These are phyloP conservation scores for Plecotus auritus DNA, from an alignment of 2,113 vertebrate species.

Conservation along the genomic window DNA sequence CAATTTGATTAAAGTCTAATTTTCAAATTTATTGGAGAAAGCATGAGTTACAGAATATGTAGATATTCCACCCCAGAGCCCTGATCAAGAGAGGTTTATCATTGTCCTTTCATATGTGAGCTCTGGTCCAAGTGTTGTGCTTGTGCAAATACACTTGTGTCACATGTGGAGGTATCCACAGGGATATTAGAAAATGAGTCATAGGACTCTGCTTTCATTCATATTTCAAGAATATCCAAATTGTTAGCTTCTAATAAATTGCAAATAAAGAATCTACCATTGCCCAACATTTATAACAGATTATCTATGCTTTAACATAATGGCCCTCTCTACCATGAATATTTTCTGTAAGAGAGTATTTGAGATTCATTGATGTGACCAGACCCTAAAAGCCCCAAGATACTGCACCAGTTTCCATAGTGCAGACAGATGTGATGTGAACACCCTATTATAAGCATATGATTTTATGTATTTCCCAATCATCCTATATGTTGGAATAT, in stretches of 20 bases:
- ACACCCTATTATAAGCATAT: neutral
- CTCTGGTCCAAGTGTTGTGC: neutral
- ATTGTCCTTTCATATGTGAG: neutral
- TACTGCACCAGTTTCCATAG: neutral
- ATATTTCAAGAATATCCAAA: neutral
- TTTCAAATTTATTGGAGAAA: neutral
- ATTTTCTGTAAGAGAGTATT: neutral
- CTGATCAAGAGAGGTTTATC: neutral
- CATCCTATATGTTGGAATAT: neutral
- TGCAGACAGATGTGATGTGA: slow-evolving; percentile 1
- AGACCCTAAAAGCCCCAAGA: slow-evolving; percentile 8
- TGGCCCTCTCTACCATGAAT: neutral
- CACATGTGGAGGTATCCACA: neutral
- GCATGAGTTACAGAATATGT: neutral
- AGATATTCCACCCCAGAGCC: neutral
- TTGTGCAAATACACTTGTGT: neutral
- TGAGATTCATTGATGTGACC: neutral
- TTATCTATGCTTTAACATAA: neutral
- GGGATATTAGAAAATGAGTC: neutral
- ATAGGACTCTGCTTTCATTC: neutral
- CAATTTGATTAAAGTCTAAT: neutral
- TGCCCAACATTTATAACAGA: neutral
- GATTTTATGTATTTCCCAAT: neutral
- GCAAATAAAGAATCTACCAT: neutral
- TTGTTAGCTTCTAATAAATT: neutral